These are phyloP conservation scores for Ophion costatus DNA, from an alignment of 2,888 invertebrate species.

Conservation along the genomic window DNA sequence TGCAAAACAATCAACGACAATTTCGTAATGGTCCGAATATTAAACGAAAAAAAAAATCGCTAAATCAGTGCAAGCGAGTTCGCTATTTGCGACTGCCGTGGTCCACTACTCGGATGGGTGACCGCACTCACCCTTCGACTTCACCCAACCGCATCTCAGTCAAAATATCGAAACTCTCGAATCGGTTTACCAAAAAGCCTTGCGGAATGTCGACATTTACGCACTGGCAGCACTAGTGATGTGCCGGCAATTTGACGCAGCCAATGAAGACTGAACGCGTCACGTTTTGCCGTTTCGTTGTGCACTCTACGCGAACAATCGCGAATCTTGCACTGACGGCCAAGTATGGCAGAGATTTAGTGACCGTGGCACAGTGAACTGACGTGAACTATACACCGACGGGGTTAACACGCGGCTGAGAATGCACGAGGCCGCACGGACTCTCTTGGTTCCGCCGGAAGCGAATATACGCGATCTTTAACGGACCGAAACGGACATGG, in stretches of 20 bases:
- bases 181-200: background rate
- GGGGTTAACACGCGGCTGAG: conserved; percentile 56
- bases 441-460: conserved; percentile 73
- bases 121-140: no score
- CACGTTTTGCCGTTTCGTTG: conserved; percentile 44
- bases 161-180: no score
- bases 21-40: background rate
- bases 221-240: no score
- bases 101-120: background rate
- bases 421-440: conserved; percentile 54
- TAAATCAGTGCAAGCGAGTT: background rate
- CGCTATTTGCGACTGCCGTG: background rate
- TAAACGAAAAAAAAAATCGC: background rate
- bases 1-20: background rate
- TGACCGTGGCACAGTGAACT: conserved; percentile 28
- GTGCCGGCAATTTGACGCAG: background rate
- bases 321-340: conserved; percentile 43
- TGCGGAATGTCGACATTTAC: background rate
- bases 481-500: conserved; percentile 72
- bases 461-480: conserved; percentile 72
- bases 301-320: conserved; percentile 18
- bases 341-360: conserved; percentile 40
- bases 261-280: no score
- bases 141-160: no score
- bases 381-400: conserved; percentile 45